Base-by-base conservation (phyloP, 1,140 invertebrate genomes). In the Macrotrachela quadricornifera region DNA sequence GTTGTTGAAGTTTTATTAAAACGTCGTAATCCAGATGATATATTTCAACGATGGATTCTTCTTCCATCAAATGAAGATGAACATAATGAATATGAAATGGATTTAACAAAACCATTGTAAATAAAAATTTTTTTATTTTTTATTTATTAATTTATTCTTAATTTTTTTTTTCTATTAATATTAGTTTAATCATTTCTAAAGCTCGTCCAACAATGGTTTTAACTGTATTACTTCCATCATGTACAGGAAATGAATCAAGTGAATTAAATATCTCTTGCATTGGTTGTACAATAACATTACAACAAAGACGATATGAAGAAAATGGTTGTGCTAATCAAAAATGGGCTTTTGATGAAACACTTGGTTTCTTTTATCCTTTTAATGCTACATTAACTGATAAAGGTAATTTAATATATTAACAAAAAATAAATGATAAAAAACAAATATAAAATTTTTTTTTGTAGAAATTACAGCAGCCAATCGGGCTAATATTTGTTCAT, bases 381-480 rank as follows among this genome's bases (percentile, higher is more conserved):
- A 52, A 60, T 30, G 57, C 66, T 10, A 59, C 66, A 41, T 47
- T 55, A 13, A 53, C 60, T 18, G 65, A 70, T 49, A 66, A 64
- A 58, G 64, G 66, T 66, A 49, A 30, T 49, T 47, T 37, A 18
- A 12, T 41, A 11, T 43, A 30, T n/a, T 16, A 0, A n/a, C n/a
- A n/a, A n/a, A n/a, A n/a, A n/a, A 6, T 3, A 21, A 16, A 37
- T n/a, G 10, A 11, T 6, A 11, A 14, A 47, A 6, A 17, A n/a
- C 50, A 30, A 11, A 38, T 21, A 14, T 11, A 46, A 43, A 6
- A 17, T 6, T 49, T 14, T 15, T 41, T 17, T 18, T 52, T 61
- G 12, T 56, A 68, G 68, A 68, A 55, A 67, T 70, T 21, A 68
- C 67, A 10, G 64, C 66, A 10, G 67, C 68, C 10, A 70, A 64